These are phyloP conservation scores for Perca schrenkii DNA, from an alignment of 2,113 vertebrate species.

Conservation along the genomic window DNA sequence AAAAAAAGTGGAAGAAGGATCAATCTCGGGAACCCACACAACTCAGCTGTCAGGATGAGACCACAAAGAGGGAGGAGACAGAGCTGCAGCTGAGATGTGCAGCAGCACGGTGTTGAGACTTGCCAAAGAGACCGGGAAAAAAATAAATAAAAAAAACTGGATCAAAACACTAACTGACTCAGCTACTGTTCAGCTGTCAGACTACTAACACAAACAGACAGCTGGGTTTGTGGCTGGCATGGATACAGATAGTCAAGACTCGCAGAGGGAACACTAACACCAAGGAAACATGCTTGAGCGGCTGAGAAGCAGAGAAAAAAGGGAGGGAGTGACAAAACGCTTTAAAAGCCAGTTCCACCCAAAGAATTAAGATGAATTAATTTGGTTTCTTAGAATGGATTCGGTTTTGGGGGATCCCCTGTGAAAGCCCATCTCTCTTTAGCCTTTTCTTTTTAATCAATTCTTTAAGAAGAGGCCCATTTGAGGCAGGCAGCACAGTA, in stretches of 20 bases:
- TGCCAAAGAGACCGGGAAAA: not conserved
- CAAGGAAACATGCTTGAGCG: not conserved
- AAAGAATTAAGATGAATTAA: conserved; percentile 10
- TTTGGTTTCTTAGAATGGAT: conserved; percentile 8
- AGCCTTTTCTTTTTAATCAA: not conserved
- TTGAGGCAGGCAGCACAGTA: not conserved
- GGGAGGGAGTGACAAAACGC: not conserved
- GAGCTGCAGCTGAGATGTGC: conserved; percentile 44
- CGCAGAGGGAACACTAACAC: conserved; percentile 1
- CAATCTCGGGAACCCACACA: not conserved
- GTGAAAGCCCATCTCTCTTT: not conserved
- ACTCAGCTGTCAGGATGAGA: conserved; percentile 23
- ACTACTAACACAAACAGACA: conserved; percentile 44
- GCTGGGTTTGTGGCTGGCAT: conserved; percentile 41
- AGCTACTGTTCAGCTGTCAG: conserved; percentile 50
- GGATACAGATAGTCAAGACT: conserved; percentile 20
- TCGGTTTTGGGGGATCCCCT: not conserved
- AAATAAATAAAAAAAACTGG: conserved; percentile 13
- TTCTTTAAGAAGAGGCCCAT: conserved; percentile 2
- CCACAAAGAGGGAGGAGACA: conserved; percentile 2
- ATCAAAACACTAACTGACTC: conserved; percentile 44
- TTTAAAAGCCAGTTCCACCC: conserved; percentile 2
- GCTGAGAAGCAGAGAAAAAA: not conserved
- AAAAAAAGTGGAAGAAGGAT: not conserved
- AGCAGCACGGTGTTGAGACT: conserved; percentile 5